Conservation (phyloP, 2,888 invertebrate genomes). For the Nemotelus pantherinus region DNA sequence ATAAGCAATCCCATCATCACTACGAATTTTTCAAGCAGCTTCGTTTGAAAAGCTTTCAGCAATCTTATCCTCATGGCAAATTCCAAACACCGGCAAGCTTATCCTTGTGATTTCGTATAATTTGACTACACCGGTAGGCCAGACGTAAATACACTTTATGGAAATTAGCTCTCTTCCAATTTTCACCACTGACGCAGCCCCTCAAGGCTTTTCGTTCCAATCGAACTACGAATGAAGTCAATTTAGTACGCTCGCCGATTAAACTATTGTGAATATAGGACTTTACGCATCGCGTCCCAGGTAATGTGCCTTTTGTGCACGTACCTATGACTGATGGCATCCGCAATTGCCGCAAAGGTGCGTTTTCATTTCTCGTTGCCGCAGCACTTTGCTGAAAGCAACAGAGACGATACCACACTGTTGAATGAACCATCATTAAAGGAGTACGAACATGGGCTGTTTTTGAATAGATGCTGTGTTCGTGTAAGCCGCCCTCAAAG, state of each 20-base stretch:
- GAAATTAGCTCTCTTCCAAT: not conserved
- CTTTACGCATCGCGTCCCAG: conserved; percentile 17
- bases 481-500: not conserved
- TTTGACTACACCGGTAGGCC: too few species aligned
- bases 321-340: conserved; percentile 35
- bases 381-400: conserved; percentile 2
- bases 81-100: not conserved
- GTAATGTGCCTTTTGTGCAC: conserved; percentile 16
- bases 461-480: not conserved
- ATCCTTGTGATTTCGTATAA: conserved; percentile 6
- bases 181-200: conserved; percentile 9
- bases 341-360: conserved; percentile 43
- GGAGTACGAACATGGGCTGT: not conserved
- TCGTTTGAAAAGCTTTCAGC: too few species aligned
- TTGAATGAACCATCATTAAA: conserved; percentile 2
- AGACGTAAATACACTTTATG: too few species aligned
- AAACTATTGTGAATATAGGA: conserved; percentile 1
- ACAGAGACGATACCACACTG: not conserved
- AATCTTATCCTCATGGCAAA: too few species aligned
- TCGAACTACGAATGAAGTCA: conserved; percentile 2
- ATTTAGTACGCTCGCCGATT: not conserved
- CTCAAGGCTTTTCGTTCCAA: conserved; percentile 17
- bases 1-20: too few species aligned
- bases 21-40: too few species aligned
- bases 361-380: conserved; percentile 4